Conservation (phyloP, 1,140 invertebrate species). For the Dermatophagoides farinae region DNA sequence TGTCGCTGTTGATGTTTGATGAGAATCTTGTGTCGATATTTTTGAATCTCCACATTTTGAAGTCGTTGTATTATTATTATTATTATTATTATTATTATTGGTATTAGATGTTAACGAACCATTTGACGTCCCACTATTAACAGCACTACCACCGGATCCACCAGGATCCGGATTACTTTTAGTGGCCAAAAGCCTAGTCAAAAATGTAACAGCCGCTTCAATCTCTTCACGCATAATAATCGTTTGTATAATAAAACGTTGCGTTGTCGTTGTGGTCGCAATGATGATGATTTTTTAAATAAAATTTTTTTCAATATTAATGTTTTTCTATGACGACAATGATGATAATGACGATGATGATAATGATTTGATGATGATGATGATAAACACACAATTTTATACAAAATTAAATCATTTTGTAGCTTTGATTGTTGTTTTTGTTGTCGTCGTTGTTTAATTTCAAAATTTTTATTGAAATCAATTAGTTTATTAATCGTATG, state of each 20-base stretch:
- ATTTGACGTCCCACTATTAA: not conserved
- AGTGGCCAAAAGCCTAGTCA: not conserved
- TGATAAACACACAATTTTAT: too few species aligned
- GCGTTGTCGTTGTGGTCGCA: not conserved
- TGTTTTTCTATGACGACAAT: not conserved
- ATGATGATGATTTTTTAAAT: not conserved
- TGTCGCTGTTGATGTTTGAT: not conserved
- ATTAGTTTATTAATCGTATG: too few species aligned
- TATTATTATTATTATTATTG: not conserved
- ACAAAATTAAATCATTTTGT: too few species aligned
- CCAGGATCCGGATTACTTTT: not conserved
- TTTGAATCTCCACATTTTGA: not conserved
- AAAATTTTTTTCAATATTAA: not conserved
- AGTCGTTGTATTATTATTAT: not conserved
- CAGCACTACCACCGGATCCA: not conserved
- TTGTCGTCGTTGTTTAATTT: not conserved
- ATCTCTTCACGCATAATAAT: conserved; percentile 2
- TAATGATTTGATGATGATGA: not conserved
- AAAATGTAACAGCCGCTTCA: not conserved
- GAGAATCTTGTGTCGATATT: not conserved
- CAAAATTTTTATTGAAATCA: too few species aligned
- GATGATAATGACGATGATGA: not conserved
- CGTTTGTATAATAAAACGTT: not conserved
- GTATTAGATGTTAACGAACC: not conserved
- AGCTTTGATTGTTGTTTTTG: not conserved